Percentiles rank a stretch among this genome's conserved stretches.
Evolutionary conservation across 2,797 vertebrate species (phyloP).

Genomic region (Pangasius larnaudii): DNA sequence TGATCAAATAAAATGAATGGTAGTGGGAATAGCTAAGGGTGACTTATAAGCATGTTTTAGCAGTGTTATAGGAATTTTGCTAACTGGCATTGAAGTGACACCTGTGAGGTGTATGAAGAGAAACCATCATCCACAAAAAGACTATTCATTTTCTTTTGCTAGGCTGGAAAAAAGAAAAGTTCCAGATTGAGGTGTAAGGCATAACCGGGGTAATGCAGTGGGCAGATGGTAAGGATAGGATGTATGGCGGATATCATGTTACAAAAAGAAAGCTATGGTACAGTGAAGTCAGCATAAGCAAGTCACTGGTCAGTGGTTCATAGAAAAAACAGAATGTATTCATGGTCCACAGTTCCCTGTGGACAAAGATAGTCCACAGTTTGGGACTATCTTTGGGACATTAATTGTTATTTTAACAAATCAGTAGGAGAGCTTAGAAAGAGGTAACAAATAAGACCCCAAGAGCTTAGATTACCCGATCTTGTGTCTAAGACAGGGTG

Average conservation of each 20-base stretch:
- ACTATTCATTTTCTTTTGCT: not conserved
- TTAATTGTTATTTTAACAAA: slow-evolving; percentile 10
- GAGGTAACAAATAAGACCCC: not conserved
- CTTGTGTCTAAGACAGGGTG: slow-evolving; percentile 42
- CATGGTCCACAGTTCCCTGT: not conserved
- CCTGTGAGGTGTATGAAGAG: slow-evolving; percentile 23
- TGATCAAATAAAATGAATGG: not conserved
- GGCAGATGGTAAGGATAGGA: slow-evolving; percentile 45
- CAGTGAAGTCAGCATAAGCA: slow-evolving; percentile 1
- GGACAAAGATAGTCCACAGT: not conserved
- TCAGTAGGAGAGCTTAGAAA: not conserved
- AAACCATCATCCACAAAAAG: slow-evolving; percentile 27
- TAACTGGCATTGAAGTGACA: slow-evolving; percentile 9
- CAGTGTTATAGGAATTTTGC: slow-evolving; percentile 37
- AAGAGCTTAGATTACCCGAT: slow-evolving; percentile 38
- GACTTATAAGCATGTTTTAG: slow-evolving; percentile 7
- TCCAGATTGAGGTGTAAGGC: slow-evolving; percentile 37
- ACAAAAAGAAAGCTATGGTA: slow-evolving; percentile 33
- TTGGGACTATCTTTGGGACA: not conserved
- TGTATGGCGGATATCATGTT: slow-evolving; percentile 47
- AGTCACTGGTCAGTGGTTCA: not conserved
- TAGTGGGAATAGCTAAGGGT: not conserved
- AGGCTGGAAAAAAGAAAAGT: slow-evolving; percentile 38
- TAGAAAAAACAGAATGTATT: not conserved
- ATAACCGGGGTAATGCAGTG: slow-evolving; percentile 34